These are phyloP conservation scores for Dipodomys stephensi DNA, from an alignment of 2,113 vertebrate species.

Conservation along the genomic window DNA sequence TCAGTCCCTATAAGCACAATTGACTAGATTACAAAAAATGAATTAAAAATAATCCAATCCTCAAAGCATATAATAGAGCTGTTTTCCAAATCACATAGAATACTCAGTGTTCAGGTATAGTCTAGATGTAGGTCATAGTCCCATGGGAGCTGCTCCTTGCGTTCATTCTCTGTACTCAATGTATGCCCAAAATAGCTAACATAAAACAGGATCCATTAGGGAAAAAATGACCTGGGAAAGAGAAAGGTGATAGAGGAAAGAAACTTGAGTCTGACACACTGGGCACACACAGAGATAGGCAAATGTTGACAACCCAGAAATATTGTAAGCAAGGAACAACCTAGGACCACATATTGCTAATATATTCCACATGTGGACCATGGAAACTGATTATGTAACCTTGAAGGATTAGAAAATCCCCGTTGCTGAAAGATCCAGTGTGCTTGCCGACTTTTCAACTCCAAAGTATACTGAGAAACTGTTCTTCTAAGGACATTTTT, in stretches of 20 bases:
- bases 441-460: constrained; percentile 24
- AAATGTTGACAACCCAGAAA: not conserved
- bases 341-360: not conserved
- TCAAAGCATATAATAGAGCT: constrained; percentile 18
- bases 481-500: no score
- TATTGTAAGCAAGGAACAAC: not conserved
- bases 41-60: not conserved
- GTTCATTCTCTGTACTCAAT: constrained; percentile 35
- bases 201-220: not conserved
- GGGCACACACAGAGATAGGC: not conserved
- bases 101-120: not conserved
- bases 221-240: not conserved
- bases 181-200: constrained; percentile 1
- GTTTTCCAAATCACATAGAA: constrained; percentile 13
- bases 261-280: not conserved
- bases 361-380: not conserved
- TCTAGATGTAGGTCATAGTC: constrained; percentile 2
- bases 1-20: not conserved
- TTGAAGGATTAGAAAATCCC: not conserved
- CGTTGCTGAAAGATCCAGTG: not conserved
- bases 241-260: not conserved
- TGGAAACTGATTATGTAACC: not conserved
- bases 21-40: not conserved
- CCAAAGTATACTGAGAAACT: no score
- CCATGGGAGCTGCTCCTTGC: not conserved